Base-by-base conservation (phyloP, 1,140 invertebrate genomes). In the Drosophila pectinifera region DNA sequence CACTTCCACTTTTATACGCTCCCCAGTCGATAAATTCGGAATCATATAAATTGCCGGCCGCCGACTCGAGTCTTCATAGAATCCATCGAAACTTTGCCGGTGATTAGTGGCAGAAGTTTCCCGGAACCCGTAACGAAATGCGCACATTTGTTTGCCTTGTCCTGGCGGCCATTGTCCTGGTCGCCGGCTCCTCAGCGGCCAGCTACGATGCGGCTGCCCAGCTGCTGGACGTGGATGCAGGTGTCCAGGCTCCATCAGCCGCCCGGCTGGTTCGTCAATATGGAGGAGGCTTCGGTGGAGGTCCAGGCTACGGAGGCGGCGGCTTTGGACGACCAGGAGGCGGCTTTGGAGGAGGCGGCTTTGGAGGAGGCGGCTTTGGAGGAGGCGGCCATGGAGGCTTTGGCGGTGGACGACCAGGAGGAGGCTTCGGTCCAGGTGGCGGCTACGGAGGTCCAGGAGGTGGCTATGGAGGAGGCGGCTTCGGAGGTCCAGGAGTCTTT, bases 1-100 rank as follows among this genome's bases (percentile, higher is more conserved):
- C 73, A 85, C 82, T 86, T 85, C 54, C 57, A 67, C 48, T 75
- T 88, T 78, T 82, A 79, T 86, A 45, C 46, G 61, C 43, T 43
- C 18, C 38, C 36, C n/a, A 76, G 54, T 54, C 73, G 73, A 76
- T 76, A 67, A 43, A 74, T 75, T 56, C 31, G 54, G 70, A 86
- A 88, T 75, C 82, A 75, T 85, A 85, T 84, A 84, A 84, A 84
- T 85, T 78, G 77, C 46, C 43, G 38, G 49, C 43, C 58, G 39
- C 39, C 55, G 58, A n/a, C 45, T 13, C 16, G 13, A 42, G 56
- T 26, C 53, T 53, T 46, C 59, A 28, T 63, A 57, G 57, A 59
- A 65, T 53, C 55, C 55, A 64, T 57, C 46, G 39, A 59, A 85
- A 78, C 67, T 84, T 80, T 72, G 58, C n/a, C 39, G 53, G 72